Evolutionary conservation across 2,113 vertebrate species (phyloP).

Genomic region (Andinoacara biseriatus): DNA sequence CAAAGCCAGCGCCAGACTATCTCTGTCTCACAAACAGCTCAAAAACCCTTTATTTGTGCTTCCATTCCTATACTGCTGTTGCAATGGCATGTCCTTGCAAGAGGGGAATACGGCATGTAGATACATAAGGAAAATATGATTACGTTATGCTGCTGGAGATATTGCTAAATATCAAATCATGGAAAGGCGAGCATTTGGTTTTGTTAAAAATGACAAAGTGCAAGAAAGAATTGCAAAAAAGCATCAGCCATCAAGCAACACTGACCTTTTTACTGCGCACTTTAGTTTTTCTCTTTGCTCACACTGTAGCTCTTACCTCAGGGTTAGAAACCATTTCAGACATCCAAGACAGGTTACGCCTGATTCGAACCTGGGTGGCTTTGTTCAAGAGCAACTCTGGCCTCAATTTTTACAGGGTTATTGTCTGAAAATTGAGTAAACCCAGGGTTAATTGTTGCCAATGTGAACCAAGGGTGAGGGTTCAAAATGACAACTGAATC

Average conservation of each 20-base stretch:
- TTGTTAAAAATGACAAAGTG: not conserved
- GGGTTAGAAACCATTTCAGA: conserved; percentile 15
- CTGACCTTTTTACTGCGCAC: not conserved
- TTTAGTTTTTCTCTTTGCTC: not conserved
- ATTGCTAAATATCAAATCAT: not conserved
- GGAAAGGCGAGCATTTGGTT: not conserved
- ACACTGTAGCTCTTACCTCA: not conserved
- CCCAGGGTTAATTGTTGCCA: conserved; percentile 43
- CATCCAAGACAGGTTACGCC: conserved; percentile 10
- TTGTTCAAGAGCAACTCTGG: conserved; percentile 15
- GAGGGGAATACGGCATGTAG: conserved; percentile 6
- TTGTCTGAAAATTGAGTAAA: conserved; percentile 28
- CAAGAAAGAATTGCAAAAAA: not conserved
- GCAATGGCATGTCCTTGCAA: not conserved
- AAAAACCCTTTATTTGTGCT: conserved; percentile 38
- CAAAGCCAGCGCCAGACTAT: conserved; percentile 51
- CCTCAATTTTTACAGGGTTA: conserved; percentile 48
- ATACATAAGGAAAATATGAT: not conserved
- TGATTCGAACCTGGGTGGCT: conserved; percentile 12
- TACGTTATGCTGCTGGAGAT: not conserved
- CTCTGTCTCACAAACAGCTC: conserved; percentile 54
- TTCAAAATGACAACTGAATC: conserved; percentile 17
- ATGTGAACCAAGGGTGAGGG: not conserved
- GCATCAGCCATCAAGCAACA: not conserved
- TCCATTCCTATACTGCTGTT: conserved; percentile 2